Evolutionary conservation across 1,140 invertebrate species (phyloP).

Genomic region (Brachionus calyciflorus): DNA sequence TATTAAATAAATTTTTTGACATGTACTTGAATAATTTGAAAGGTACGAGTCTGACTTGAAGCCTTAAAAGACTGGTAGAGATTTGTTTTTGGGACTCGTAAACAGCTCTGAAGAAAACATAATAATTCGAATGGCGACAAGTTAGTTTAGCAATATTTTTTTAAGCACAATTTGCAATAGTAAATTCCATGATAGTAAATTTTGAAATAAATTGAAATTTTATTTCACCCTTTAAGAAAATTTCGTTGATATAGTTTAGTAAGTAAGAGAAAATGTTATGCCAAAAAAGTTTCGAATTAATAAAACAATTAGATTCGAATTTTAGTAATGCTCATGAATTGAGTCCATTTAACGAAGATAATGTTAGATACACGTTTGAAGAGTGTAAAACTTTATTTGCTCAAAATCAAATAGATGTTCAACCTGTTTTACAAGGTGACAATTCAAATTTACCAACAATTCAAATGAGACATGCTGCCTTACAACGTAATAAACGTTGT

Average conservation of each 20-base stretch:
- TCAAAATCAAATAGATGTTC: slow-evolving; percentile 73
- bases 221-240: slow-evolving; percentile 2
- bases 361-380: slow-evolving; percentile 70
- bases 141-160: no score
- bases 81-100: no score
- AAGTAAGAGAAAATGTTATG: slow-evolving; percentile 40
- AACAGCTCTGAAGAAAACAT: no score
- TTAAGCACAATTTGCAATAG: no score
- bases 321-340: background rate
- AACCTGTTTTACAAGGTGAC: slow-evolving; percentile 60
- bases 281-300: slow-evolving; percentile 44
- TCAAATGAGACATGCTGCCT: slow-evolving; percentile 74
- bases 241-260: no score
- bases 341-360: slow-evolving; percentile 59
- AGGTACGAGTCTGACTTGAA: no score
- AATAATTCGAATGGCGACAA: no score
- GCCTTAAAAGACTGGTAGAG: no score
- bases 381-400: slow-evolving; percentile 74
- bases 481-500: slow-evolving; percentile 84
- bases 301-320: slow-evolving; percentile 43
- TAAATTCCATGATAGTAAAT: no score
- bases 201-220: no score
- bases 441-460: slow-evolving; percentile 67
- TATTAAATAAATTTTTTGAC: no score
- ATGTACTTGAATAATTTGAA: no score